Evolutionary conservation across 2,888 invertebrate genomes (phyloP), one percentile per base, ranked within the genome.

Genomic region (Falcaria lacertinaria): DNA sequence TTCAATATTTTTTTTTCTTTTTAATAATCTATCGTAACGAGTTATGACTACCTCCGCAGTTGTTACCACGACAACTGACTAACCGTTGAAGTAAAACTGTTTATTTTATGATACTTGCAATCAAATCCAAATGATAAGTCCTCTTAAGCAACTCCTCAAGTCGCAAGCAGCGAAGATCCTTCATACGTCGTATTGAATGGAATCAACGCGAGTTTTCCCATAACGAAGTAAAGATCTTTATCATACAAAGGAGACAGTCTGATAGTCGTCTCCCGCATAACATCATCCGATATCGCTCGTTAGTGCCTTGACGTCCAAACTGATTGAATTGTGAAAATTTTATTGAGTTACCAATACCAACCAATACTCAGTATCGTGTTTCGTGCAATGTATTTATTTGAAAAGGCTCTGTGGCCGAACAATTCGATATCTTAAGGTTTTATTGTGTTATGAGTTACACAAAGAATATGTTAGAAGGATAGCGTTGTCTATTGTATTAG

Each of bases 181-280:
- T 56, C 50, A 56, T 60, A 46, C 50, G 54, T 50, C 60, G 47
- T 52, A 58, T 67, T 50, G 54, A 48, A 56, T 49, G 51, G 54
- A 54, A 52, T 54, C 50, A 57, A 52, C 57, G 59, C 50, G 57
- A 74, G 68, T 69, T 70, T 60, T 60, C 60, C 61, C 62, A 62
- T 76, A 78, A 77, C 70, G 58, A 70, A 70, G 74, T 80, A 74
- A 66, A 59, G 68, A 69, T n/a, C n/a, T n/a, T n/a, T n/a, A 66
- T 74, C 74, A 74, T 76, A 71, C 64, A 69, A 60, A 48, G 54
- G 57, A 54, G 65, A 62, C 67, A 61, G 5, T 64, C 52, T 52
- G 57, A 52, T 44, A 42, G 50, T 46, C 66, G 59, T 60, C 50
- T 56, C 50, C 58, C 22, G 22, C 49, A 52, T 74, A 71, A 75